Evolutionary conservation across 2,888 invertebrate genomes (phyloP), one percentile per base, ranked within the genome.

Genomic region (Acrobasis consociella): DNA sequence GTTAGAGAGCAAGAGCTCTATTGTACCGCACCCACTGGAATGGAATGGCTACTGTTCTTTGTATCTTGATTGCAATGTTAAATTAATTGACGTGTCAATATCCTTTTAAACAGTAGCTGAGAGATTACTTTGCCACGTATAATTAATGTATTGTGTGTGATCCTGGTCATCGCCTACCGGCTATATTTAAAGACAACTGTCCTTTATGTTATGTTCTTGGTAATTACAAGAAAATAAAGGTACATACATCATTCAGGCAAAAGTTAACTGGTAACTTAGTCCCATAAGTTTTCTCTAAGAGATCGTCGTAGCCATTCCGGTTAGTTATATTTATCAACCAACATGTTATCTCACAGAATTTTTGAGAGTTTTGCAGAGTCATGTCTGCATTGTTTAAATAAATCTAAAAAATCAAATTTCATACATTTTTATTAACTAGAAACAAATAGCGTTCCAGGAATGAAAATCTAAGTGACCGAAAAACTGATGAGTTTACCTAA

Each of bases 11-110:
- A 56, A 69, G 65, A 72, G 69, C 62, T 71, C 69, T 64, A 60
- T 65, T 69, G 70, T 75, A 77, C 78, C 74, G 71, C 67, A 71
- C 73, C n/a, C 73, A 65, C 65, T 68, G 60, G 65, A 66, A 65
- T 38, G 63, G 58, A 69, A 67, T 59, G 49, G 76, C 79, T 79
- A 73, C 81, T 73, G 78, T 72, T 69, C 66, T 56, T 67, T 65
- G 46, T 51, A 58, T 59, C 60, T 42, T 52, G 61, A 53, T 50
- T 64, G 38, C 10, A 39, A 50, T 52, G 17, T 60, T 42, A 15
- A 53, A 59, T 58, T 58, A 52, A 52, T 49, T 31, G 63, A 58
- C 61, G 64, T 66, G 64, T 66, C 64, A 64, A 16, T 62, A 55
- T 49, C 58, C 46, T 66, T 64, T 62, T 52, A 42, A 64, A 64